Evolutionary conservation across 1,140 invertebrate species (phyloP).

Genomic region (Portunus trituberculatus): DNA sequence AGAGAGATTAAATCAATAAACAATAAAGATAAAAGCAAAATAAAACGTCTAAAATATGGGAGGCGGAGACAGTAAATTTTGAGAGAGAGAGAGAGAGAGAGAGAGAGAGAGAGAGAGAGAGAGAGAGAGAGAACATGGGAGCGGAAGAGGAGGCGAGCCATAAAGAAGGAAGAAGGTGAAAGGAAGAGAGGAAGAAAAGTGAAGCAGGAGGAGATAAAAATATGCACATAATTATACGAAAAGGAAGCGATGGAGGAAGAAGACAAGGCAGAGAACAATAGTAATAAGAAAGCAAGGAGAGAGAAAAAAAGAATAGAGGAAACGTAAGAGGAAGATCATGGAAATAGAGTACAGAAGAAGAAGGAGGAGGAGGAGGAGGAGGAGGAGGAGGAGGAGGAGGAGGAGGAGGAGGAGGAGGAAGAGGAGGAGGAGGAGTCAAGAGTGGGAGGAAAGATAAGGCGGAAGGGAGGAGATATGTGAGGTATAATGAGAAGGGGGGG

Average conservation of each 20-base stretch:
- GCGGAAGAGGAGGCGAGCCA: neutral
- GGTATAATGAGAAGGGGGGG: neutral
- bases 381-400: neutral
- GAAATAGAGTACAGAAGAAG: neutral
- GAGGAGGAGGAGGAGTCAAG: neutral
- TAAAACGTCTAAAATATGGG: too few species aligned
- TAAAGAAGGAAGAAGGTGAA: too few species aligned
- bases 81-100: neutral
- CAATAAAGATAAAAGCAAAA: too few species aligned
- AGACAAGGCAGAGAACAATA: neutral
- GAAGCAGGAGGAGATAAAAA: neutral
- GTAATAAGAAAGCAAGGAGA: neutral
- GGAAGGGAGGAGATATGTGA: constrained; percentile 20
- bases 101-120: constrained; percentile 20
- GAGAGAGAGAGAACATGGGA: neutral
- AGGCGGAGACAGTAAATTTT: too few species aligned
- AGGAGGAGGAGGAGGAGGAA: neutral
- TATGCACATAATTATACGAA: neutral
- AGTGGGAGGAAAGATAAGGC: constrained; percentile 9
- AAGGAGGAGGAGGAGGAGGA: neutral
- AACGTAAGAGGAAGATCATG: neutral
- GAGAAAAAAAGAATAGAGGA: neutral
- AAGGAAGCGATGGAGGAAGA: neutral
- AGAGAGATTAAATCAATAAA: too few species aligned
- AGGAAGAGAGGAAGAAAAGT: neutral